Percentiles rank a stretch among this genome's conserved stretches.
phyloP scores from a whole-genome alignment of 2,888 invertebrate species.

The Zhuqinia jingwanae region DNA sequence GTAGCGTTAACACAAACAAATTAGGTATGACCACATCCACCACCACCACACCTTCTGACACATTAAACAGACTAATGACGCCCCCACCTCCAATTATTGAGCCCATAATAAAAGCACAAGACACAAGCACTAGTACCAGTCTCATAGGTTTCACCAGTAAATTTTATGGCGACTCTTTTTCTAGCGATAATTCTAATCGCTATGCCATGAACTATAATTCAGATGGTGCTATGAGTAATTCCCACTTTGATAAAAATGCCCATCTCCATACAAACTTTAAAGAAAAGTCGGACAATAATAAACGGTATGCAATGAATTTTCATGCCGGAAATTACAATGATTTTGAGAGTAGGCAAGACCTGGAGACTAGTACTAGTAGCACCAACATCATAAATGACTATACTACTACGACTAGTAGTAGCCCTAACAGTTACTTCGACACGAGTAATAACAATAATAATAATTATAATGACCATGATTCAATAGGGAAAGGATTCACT shows the following conservation, averaged over 20 bases:
- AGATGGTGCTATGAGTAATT: neutral
- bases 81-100: conserved; percentile 15
- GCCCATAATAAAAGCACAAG: too few species aligned
- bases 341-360: neutral
- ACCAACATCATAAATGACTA: neutral
- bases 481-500: conserved; percentile 46
- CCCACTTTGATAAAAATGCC: conserved; percentile 8
- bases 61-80: conserved; percentile 24
- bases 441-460: conserved; percentile 9
- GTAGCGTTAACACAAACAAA: conserved; percentile 6
- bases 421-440: neutral
- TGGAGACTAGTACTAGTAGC: conserved; percentile 33
- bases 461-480: conserved; percentile 28
- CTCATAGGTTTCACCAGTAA: conserved; percentile 15
- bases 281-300: neutral
- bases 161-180: neutral
- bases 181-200: conserved; percentile 17
- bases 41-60: neutral
- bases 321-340: conserved; percentile 7
- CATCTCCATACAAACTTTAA: neutral
- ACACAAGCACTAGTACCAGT: conserved; percentile 7
- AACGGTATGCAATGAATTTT: conserved; percentile 20
- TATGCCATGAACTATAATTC: conserved; percentile 32
- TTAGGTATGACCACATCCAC: conserved; percentile 1
- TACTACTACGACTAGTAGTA: neutral